Conservation (phyloP, 2,888 invertebrate species). For the Coelinius sp. region DNA sequence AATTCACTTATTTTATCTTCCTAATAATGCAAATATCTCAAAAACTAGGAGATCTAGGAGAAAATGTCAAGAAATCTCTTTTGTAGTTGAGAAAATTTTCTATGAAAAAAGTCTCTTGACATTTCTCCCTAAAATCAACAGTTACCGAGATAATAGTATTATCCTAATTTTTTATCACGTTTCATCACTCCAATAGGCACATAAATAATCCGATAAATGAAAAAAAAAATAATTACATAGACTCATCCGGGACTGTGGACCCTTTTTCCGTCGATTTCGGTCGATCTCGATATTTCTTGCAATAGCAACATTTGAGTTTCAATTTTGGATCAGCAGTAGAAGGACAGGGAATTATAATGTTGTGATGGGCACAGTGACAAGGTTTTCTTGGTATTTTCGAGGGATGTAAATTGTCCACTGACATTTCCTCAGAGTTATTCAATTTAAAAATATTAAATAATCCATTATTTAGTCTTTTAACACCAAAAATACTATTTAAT, state of each 20-base stretch:
- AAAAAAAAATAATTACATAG: neutral
- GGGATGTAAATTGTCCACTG: constrained; percentile 28
- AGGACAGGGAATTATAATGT: neutral
- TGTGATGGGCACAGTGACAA: constrained; percentile 43
- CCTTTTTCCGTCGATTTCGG: neutral
- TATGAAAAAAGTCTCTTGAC: too few species aligned
- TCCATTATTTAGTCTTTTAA: constrained; percentile 48
- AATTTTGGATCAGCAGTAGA: constrained; percentile 5
- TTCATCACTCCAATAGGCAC: too few species aligned
- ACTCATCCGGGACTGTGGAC: neutral
- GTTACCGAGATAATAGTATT: too few species aligned
- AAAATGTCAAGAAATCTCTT: too few species aligned
- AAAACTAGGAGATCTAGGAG: too few species aligned
- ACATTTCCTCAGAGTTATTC: constrained; percentile 43
- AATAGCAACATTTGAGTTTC: constrained; percentile 35
- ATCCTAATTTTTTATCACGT: too few species aligned
- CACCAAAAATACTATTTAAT: constrained; percentile 41
- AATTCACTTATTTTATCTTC: too few species aligned
- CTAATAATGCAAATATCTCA: too few species aligned
- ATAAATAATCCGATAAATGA: neutral
- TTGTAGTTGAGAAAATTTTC: too few species aligned
- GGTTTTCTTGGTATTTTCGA: neutral
- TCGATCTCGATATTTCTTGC: constrained; percentile 25
- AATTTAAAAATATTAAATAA: constrained; percentile 49
- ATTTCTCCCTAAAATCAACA: too few species aligned